Evolutionary conservation across 2,888 invertebrate genomes (phyloP).

Genomic region (Drosophila kuntzei): DNA sequence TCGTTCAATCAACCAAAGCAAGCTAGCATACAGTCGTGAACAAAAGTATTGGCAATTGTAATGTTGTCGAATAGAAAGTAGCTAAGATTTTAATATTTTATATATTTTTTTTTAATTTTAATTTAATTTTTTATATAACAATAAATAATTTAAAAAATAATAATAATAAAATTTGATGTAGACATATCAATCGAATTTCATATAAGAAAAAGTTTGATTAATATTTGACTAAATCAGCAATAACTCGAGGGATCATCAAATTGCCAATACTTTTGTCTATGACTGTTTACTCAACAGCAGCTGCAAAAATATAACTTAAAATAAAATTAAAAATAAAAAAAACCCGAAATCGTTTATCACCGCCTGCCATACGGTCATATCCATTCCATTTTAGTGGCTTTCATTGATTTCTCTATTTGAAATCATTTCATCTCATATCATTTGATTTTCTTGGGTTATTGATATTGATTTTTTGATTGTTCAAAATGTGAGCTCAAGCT

Average conservation of each 20-base stretch:
- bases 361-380: constrained; percentile 22
- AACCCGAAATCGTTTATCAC: constrained; percentile 69
- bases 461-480: constrained; percentile 70
- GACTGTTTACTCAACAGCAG: constrained; percentile 7
- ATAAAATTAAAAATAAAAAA: constrained; percentile 29
- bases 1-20: constrained; percentile 63
- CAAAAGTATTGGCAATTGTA: constrained; percentile 1
- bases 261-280: not conserved
- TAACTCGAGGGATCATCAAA: not conserved
- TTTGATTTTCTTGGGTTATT: constrained; percentile 48
- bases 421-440: constrained; percentile 62
- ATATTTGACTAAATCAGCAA: too few relatives aligned
- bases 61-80: not conserved
- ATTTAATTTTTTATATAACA: too few relatives aligned
- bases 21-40: not conserved
- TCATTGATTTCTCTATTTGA: constrained; percentile 77
- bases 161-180: too few relatives aligned
- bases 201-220: too few relatives aligned
- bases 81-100: too few relatives aligned
- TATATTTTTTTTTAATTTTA: too few relatives aligned
- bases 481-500: constrained; percentile 25
- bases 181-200: too few relatives aligned
- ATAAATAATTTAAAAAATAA: too few relatives aligned
- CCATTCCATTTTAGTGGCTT: constrained; percentile 53
- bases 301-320: constrained; percentile 17